phyloP scores from a whole-genome alignment of 2,888 invertebrate genomes.

The Thyatira batis region DNA sequence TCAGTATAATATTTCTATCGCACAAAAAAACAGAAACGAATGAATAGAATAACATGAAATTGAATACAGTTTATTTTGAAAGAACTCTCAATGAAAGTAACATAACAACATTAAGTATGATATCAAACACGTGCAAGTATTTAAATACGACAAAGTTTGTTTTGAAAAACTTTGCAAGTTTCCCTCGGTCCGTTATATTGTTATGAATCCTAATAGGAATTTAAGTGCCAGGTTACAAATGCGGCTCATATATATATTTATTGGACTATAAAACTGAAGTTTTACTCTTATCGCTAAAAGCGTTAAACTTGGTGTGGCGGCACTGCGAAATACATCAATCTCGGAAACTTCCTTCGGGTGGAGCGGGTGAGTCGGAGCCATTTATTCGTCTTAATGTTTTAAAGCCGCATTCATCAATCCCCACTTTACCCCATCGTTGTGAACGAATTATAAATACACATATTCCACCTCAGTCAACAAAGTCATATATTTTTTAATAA shows the following conservation, averaged over 20 bases:
- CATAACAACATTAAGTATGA: background rate
- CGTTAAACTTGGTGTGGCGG: conserved; percentile 39
- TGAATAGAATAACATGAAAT: background rate
- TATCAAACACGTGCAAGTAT: background rate
- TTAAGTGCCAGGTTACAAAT: conserved; percentile 41
- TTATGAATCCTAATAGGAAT: conserved; percentile 32
- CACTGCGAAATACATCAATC: conserved; percentile 62
- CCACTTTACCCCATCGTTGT: conserved; percentile 28
- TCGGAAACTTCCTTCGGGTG: conserved; percentile 36
- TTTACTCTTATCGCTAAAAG: conserved; percentile 33
- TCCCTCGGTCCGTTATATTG: conserved; percentile 5
- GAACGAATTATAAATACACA: conserved; percentile 31
- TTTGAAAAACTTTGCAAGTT: conserved; percentile 5
- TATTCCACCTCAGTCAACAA: conserved; percentile 1
- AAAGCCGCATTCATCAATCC: conserved; percentile 50
- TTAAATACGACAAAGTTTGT: conserved; percentile 5
- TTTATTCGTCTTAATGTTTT: conserved; percentile 51
- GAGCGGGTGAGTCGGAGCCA: conserved; percentile 24
- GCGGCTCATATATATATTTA: conserved; percentile 22
- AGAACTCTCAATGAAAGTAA: background rate
- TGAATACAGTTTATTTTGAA: background rate
- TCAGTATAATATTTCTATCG: background rate
- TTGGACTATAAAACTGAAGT: conserved; percentile 49
- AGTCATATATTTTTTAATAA: background rate
- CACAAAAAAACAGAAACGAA: background rate